Evolutionary conservation across 2,113 vertebrate genomes (phyloP).

Genomic region (Labrus mixtus): DNA sequence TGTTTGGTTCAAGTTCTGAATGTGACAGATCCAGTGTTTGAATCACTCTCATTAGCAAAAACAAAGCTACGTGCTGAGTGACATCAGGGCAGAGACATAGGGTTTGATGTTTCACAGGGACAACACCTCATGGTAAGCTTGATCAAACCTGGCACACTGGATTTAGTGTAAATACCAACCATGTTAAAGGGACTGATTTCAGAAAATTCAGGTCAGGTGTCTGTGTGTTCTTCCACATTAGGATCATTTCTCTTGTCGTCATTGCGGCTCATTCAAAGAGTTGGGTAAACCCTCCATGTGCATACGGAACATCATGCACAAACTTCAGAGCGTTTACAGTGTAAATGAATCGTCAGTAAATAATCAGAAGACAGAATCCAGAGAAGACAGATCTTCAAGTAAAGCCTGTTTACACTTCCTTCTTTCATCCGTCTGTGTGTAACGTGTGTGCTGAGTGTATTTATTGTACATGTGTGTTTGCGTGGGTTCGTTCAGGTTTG

Average conservation of each 20-base stretch:
- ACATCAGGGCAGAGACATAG: slow-evolving; percentile 1
- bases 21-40: background rate
- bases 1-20: slow-evolving; percentile 41
- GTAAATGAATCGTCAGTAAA: background rate
- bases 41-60: slow-evolving; percentile 16
- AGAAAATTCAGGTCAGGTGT: slow-evolving; percentile 41
- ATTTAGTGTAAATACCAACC: background rate
- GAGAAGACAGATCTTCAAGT: slow-evolving; percentile 10
- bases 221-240: slow-evolving; percentile 35
- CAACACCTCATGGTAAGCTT: background rate
- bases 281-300: background rate
- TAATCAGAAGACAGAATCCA: slow-evolving; percentile 21
- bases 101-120: background rate
- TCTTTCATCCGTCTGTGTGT: background rate
- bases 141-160: too few relatives aligned
- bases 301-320: slow-evolving; percentile 2
- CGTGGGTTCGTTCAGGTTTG: background rate
- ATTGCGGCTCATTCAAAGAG: too few relatives aligned
- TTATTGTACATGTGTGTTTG: background rate
- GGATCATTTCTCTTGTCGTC: slow-evolving; percentile 44
- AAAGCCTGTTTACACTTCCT: slow-evolving; percentile 16
- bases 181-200: background rate
- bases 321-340: background rate
- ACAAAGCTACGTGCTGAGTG: slow-evolving; percentile 1
- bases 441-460: background rate